Percentiles rank a stretch among this genome's conserved stretches.
Evolutionary conservation across 2,797 vertebrate species (phyloP).

Genomic region (Malacoctenus gilli): DNA sequence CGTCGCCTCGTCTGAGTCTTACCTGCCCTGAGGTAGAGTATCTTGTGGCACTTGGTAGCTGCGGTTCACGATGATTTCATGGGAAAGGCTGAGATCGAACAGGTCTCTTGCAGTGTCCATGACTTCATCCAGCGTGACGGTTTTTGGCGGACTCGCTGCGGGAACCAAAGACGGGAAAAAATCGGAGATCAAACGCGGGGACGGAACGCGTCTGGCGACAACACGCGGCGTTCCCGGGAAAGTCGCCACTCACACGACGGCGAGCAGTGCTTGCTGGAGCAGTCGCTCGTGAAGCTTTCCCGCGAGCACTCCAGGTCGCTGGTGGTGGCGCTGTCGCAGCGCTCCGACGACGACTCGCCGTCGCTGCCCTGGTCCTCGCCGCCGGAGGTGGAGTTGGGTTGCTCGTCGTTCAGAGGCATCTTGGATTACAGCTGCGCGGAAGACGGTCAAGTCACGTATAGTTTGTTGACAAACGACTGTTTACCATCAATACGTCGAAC

Average conservation of each 20-base stretch:
- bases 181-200: too few species aligned
- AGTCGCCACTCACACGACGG: conserved; percentile 91
- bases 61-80: conserved; percentile 90
- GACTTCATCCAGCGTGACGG: conserved; percentile 87
- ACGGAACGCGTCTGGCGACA: too few species aligned
- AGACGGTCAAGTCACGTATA: too few species aligned
- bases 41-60: conserved; percentile 84
- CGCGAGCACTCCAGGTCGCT: conserved; percentile 88
- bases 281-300: conserved; percentile 90
- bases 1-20: too few species aligned
- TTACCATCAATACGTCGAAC: too few species aligned
- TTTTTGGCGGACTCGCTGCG: conserved; percentile 90
- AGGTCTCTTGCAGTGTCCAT: conserved; percentile 89
- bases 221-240: background rate
- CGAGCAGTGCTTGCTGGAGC: conserved; percentile 91
- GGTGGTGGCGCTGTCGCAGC: conserved; percentile 85
- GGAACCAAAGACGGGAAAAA: conserved; percentile 3
- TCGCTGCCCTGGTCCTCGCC: conserved; percentile 88
- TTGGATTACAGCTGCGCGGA: conserved; percentile 59
- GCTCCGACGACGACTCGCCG: conserved; percentile 83
- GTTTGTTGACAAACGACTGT: too few species aligned
- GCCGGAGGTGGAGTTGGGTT: conserved; percentile 73
- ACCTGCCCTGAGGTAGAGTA: conserved; percentile 87
- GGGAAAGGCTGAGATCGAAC: conserved; percentile 86
- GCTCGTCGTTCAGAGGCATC: conserved; percentile 89